phyloP scores from a whole-genome alignment of 2,113 vertebrate genomes.

The Melierax canorus region DNA sequence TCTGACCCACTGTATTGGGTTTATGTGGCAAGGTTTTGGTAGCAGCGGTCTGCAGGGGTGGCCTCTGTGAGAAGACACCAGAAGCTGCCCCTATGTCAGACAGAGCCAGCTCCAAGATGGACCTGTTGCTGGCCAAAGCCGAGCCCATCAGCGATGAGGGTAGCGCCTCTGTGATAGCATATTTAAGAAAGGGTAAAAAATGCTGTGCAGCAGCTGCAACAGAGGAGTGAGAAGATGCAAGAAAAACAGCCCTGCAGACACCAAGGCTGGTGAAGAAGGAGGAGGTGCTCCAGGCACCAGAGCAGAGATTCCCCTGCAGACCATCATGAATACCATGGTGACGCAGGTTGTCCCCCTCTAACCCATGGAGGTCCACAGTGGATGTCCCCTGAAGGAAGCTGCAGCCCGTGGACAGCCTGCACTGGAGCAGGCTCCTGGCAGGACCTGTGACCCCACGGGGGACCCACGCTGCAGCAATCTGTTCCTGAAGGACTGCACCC shows the following conservation, averaged over 20 bases:
- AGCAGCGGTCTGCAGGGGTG: not conserved
- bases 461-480: not conserved
- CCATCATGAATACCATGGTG: not conserved
- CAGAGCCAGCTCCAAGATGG: not conserved
- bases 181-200: not conserved
- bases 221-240: not conserved
- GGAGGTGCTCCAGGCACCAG: not conserved
- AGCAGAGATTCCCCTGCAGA: not conserved
- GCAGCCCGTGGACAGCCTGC: not conserved
- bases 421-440: not conserved
- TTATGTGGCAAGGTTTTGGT: not conserved
- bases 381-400: not conserved
- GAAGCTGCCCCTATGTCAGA: not conserved
- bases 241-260: not conserved
- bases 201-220: not conserved
- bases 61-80: not conserved
- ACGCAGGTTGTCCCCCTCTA: rapidly evolving
- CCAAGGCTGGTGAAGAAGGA: not conserved
- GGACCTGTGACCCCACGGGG: not conserved
- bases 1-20: not conserved
- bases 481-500: not conserved
- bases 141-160: not conserved
- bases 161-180: not conserved
- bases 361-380: not conserved
- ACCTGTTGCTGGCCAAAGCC: not conserved